These are phyloP conservation scores for Sphecodes monilicornis DNA, from an alignment of 2,888 invertebrate species.

Conservation along the genomic window DNA sequence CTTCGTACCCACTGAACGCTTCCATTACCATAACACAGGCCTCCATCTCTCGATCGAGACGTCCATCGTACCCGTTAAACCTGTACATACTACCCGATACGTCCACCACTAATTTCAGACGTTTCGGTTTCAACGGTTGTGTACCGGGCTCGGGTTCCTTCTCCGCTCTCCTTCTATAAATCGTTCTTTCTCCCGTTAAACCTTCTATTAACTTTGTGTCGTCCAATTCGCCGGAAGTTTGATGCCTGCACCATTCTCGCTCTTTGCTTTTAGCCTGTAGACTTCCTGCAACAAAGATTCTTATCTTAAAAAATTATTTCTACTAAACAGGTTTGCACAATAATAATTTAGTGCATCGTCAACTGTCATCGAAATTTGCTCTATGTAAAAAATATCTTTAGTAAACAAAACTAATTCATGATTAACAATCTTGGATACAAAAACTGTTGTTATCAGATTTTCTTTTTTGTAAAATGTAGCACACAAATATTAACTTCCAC, in stretches of 20 bases:
- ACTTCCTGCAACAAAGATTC: constrained; percentile 82
- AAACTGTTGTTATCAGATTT: too few species aligned
- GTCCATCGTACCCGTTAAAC: constrained; percentile 97
- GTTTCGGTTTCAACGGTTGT: constrained; percentile 94
- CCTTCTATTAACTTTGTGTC: constrained; percentile 98
- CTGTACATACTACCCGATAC: constrained; percentile 99
- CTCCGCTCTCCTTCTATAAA: constrained; percentile 94
- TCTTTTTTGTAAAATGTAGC: too few species aligned
- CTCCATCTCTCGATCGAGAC: constrained; percentile 96
- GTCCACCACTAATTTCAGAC: constrained; percentile 94
- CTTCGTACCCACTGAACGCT: constrained; percentile 94
- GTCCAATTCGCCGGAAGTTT: constrained; percentile 97
- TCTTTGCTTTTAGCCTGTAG: constrained; percentile 97
- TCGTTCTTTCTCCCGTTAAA: constrained; percentile 95
- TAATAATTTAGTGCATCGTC: background rate
- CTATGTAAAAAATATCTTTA: too few species aligned
- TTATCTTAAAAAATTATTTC: background rate
- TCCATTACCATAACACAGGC: constrained; percentile 96
- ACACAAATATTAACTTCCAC: too few species aligned
- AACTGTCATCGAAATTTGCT: background rate
- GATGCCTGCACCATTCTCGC: constrained; percentile 96
- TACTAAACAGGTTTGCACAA: background rate
- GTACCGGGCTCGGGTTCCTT: constrained; percentile 95
- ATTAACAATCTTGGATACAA: background rate
- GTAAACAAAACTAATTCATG: background rate